Conservation (phyloP, 1,140 invertebrate genomes). For the Drosophila fuyamai region DNA sequence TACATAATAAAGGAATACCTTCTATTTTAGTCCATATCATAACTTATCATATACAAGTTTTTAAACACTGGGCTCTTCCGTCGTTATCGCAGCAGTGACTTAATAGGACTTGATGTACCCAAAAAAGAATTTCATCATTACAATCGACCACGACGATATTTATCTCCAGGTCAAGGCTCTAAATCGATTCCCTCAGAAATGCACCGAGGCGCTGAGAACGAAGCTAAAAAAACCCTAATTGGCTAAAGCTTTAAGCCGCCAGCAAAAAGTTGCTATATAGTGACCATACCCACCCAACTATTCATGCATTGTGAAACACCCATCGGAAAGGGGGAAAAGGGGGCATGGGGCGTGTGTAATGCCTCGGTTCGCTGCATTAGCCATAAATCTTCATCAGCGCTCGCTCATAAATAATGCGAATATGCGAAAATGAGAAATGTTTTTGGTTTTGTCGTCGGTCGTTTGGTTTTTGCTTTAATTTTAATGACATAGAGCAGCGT, state of each 20-base stretch:
- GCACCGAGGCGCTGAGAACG: conserved; percentile 1
- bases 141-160: conserved; percentile 4
- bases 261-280: conserved; percentile 15
- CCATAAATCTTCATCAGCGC: conserved; percentile 72
- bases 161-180: conserved; percentile 21
- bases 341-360: conserved; percentile 36
- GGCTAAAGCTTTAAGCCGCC: conserved; percentile 26
- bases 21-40: too few relatives aligned
- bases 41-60: too few relatives aligned
- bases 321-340: background rate
- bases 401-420: conserved; percentile 61
- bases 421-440: conserved; percentile 38
- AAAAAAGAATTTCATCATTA: background rate
- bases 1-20: too few relatives aligned
- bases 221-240: conserved; percentile 35
- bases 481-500: conserved; percentile 41
- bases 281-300: conserved; percentile 9
- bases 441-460: conserved; percentile 30
- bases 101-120: too few relatives aligned
- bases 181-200: conserved; percentile 19
- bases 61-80: too few relatives aligned
- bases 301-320: conserved; percentile 10
- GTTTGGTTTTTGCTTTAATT: conserved; percentile 56
- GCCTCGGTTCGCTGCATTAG: conserved; percentile 60
- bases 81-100: too few relatives aligned